phyloP scores from a whole-genome alignment of 2,113 vertebrate species.

The Xenopus laevis region DNA sequence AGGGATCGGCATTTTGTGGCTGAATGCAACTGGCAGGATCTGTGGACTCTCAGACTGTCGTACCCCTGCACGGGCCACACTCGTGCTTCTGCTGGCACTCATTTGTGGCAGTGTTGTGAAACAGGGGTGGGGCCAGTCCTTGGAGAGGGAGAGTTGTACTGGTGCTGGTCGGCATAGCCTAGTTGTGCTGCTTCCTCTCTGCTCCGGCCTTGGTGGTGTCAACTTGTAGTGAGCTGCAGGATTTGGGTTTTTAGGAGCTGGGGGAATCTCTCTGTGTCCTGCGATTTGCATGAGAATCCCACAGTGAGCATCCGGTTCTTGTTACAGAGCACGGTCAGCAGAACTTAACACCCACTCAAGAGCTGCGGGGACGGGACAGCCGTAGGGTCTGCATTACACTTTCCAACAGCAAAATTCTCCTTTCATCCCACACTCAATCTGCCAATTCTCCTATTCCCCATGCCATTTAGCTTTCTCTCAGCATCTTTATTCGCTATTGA shows the following conservation, averaged over 20 bases:
- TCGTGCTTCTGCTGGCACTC: not conserved
- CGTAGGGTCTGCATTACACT: no score
- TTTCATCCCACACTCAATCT: no score
- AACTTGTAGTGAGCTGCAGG: conserved; percentile 91
- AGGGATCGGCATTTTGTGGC: not conserved
- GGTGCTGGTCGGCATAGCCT: conserved; percentile 76
- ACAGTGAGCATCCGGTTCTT: conserved; percentile 71
- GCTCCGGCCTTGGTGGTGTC: conserved; percentile 78
- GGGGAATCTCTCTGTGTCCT: conserved; percentile 69
- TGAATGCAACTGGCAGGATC: conserved; percentile 28
- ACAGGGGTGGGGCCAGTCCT: not conserved
- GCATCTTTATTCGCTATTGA: no score
- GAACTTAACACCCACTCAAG: conserved; percentile 79
- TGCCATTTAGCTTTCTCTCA: no score
- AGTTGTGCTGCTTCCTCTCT: conserved; percentile 77
- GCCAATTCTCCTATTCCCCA: no score
- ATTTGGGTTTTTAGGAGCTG: conserved; percentile 68
- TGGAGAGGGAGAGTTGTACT: not conserved
- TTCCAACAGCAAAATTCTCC: no score
- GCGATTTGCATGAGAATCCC: conserved; percentile 85
- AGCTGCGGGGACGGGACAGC: conserved; percentile 43
- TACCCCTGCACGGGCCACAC: not conserved
- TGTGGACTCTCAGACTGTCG: conserved; percentile 30
- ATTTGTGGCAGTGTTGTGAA: not conserved
- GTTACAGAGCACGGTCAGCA: conserved; percentile 87